Evolutionary conservation across 1,140 invertebrate species (phyloP).

Genomic region (Trinorchestia longiramus): DNA sequence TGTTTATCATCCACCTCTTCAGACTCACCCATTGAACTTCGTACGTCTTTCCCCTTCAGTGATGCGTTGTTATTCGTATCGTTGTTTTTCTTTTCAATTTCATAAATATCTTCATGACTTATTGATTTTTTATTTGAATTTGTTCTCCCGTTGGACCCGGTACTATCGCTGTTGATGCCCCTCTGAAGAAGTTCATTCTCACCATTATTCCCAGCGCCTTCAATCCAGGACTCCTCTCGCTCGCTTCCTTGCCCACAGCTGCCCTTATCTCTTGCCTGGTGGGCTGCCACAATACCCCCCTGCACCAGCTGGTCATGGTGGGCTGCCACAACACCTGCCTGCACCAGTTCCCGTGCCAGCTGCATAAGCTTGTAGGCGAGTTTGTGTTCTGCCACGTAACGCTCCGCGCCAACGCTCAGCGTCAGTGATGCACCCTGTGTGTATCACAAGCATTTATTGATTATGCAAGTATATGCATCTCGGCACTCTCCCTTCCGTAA

Average conservation of each 20-base stretch:
- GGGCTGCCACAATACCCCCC: too few species aligned
- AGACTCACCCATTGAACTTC: neutral
- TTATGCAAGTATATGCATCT: neutral
- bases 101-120: neutral
- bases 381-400: slow-evolving; percentile 17
- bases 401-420: neutral
- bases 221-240: too few species aligned
- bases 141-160: too few species aligned
- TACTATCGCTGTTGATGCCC: too few species aligned
- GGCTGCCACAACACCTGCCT: neutral
- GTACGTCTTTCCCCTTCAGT: neutral
- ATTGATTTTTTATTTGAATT: neutral
- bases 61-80: neutral
- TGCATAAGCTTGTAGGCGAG: slow-evolving; percentile 9
- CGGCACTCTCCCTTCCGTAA: too few species aligned
- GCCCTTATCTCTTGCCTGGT: too few species aligned
- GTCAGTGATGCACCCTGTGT: neutral
- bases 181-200: too few species aligned
- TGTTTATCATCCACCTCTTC: neutral
- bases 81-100: neutral
- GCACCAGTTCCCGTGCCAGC: slow-evolving; percentile 9
- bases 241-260: neutral
- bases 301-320: too few species aligned
- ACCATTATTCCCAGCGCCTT: too few species aligned
- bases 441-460: neutral